These are phyloP conservation scores for Microchrysa polita DNA, from an alignment of 2,888 invertebrate species.

Conservation along the genomic window DNA sequence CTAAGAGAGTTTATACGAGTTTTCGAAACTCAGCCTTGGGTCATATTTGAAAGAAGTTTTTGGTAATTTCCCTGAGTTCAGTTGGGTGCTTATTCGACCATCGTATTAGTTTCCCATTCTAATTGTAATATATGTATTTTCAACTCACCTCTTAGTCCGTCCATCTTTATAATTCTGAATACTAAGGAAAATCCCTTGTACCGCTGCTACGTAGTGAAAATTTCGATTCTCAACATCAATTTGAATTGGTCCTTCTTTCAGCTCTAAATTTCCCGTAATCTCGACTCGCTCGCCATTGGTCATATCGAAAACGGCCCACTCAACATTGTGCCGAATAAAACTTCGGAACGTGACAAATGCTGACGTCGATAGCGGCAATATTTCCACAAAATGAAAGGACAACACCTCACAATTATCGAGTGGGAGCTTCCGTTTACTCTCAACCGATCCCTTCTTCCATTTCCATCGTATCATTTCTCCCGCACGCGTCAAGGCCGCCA, in stretches of 20 bases:
- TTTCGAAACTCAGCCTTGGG: no score
- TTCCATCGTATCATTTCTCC: conserved; percentile 71
- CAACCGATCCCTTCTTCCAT: conserved; percentile 69
- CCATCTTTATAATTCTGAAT: conserved; percentile 58
- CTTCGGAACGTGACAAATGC: conserved; percentile 56
- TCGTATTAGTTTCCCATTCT: no score
- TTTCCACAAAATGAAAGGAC: conserved; percentile 57
- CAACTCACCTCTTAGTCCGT: conserved; percentile 54
- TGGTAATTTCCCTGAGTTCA: no score
- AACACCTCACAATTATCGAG: conserved; percentile 43
- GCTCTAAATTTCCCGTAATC: conserved; percentile 29
- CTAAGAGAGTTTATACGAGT: no score
- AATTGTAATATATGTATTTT: no score
- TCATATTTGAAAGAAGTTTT: no score
- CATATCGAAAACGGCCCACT: conserved; percentile 57
- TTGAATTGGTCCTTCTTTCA: conserved; percentile 48
- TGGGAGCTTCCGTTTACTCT: conserved; percentile 51
- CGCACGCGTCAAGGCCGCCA: conserved; percentile 67
- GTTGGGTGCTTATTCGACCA: no score
- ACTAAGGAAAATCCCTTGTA: conserved; percentile 54
- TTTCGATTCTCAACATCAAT: conserved; percentile 56
- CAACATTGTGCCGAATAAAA: background rate
- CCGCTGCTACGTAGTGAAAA: conserved; percentile 57
- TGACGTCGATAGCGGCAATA: conserved; percentile 55
- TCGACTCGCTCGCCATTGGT: conserved; percentile 47